Evolutionary conservation across 2,888 invertebrate species (phyloP), one percentile per base, ranked within the genome.

Genomic region (Drosophila kuntzei): DNA sequence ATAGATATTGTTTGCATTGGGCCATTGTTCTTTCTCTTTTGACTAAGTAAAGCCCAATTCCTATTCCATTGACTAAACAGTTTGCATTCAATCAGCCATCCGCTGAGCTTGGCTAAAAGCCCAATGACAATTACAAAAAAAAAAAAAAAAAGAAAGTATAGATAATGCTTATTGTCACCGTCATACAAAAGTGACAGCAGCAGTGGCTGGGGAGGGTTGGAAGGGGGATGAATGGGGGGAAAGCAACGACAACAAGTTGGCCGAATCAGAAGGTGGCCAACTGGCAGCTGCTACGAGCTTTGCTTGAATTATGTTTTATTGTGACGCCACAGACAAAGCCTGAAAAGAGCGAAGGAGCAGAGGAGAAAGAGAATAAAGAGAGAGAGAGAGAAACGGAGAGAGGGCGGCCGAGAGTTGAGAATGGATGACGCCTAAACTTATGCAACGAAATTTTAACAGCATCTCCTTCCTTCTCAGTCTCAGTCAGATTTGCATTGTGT

Each of bases 281-380:
- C 59, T 53, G 62, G 46, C 70, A 58, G 61, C 74, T 71, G 86
- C 59, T 72, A 7, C 47, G 8, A 57, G 72, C 46, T 62, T 66
- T 44, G 63, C 51, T 46, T 73, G 68, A 80, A 82, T 74, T 80
- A 74, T 74, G 62, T 60, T 79, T 63, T 69, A 81, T 80, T 86
- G 81, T 82, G 64, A 12, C 18, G 34, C n/a, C 46, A 20, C 53
- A 60, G 74, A 81, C 81, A 81, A 81, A 84, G 60, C 44, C 39
- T 25, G 43, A 43, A 44, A 43, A 47, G 53, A 55, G 7, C 8
- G 32, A 37, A 9, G 9, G 16, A 7, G 18, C 1, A 2, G 9
- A 18, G 16, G 0, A 9, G 22, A 55, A 25, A 44, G 41, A 14
- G n/a, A 27, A 14, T 8, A 29, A 25, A 49, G 14, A 25, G 14